Evolutionary conservation across 2,888 invertebrate genomes (phyloP).

Genomic region (Imbricaverruca yamaguchii): DNA sequence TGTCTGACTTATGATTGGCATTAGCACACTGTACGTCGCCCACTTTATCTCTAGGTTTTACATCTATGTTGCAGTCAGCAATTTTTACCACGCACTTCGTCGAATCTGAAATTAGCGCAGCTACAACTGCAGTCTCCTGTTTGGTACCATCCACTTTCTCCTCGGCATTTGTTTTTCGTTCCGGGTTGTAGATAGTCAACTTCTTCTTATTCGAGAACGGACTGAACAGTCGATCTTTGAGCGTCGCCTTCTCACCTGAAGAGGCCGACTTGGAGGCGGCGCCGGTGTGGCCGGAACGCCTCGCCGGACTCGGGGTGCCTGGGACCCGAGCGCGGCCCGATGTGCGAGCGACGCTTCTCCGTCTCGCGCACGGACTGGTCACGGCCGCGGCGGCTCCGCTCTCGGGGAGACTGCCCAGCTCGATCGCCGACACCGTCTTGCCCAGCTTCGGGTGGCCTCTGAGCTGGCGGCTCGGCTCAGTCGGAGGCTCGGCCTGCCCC

Average conservation of each 20-base stretch:
- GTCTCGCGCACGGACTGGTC: neutral
- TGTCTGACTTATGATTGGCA: neutral
- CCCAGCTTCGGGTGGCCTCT: too few relatives aligned
- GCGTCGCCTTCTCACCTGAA: neutral
- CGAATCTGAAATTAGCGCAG: too few relatives aligned
- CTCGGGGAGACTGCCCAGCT: too few relatives aligned
- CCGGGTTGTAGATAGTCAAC: neutral
- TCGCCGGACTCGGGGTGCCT: neutral
- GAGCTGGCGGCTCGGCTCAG: too few relatives aligned
- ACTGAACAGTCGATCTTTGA: constrained; percentile 13
- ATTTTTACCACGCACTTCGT: too few relatives aligned
- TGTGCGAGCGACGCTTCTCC: neutral
- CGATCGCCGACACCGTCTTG: too few relatives aligned
- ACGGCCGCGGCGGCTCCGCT: neutral
- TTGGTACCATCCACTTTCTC: neutral
- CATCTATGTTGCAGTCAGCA: too few relatives aligned
- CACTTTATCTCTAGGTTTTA: too few relatives aligned
- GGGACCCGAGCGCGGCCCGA: neutral
- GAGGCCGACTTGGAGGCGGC: neutral
- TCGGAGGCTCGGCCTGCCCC: neutral
- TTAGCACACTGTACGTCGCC: too few relatives aligned
- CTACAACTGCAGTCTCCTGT: neutral
- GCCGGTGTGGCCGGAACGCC: neutral
- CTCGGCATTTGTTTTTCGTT: neutral
- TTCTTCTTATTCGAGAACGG: constrained; percentile 13